Evolutionary conservation across 2,888 invertebrate genomes (phyloP).

Genomic region (Schizotus pectinicornis): DNA sequence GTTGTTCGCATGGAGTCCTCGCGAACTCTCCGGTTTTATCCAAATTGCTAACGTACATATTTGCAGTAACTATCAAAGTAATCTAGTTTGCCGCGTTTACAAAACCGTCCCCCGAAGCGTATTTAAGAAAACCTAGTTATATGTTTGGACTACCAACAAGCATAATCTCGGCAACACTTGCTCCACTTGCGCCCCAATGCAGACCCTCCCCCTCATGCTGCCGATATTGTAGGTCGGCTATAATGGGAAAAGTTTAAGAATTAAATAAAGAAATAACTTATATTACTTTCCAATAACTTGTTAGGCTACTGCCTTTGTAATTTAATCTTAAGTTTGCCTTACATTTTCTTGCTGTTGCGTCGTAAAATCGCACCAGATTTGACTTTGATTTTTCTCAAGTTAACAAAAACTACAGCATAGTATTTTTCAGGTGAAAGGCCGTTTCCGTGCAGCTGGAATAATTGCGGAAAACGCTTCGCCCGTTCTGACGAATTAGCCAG

Average conservation of each 20-base stretch:
- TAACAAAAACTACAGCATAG: too few relatives aligned
- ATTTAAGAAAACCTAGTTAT: too few relatives aligned
- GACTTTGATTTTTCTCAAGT: too few relatives aligned
- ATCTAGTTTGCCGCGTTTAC: too few relatives aligned
- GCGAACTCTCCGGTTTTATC: too few relatives aligned
- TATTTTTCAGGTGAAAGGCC: constrained; percentile 65
- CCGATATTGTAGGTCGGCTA: constrained; percentile 4
- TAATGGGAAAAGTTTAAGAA: constrained; percentile 11
- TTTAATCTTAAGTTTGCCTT: constrained; percentile 1
- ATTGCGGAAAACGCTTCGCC: constrained; percentile 69
- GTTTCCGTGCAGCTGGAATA: constrained; percentile 67
- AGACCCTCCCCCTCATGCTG: neutral
- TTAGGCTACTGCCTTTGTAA: neutral
- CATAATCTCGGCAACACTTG: neutral
- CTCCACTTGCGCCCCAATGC: neutral
- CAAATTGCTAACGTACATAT: too few relatives aligned
- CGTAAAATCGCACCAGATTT: neutral
- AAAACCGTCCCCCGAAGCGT: too few relatives aligned
- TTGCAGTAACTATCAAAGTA: too few relatives aligned
- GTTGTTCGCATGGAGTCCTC: neutral
- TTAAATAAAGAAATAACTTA: constrained; percentile 7
- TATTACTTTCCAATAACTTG: constrained; percentile 3
- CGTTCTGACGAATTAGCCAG: constrained; percentile 70
- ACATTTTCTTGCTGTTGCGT: neutral
- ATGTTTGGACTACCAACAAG: constrained; percentile 2